phyloP scores from a whole-genome alignment of 2,113 vertebrate genomes.

The Crotalus tigris region DNA sequence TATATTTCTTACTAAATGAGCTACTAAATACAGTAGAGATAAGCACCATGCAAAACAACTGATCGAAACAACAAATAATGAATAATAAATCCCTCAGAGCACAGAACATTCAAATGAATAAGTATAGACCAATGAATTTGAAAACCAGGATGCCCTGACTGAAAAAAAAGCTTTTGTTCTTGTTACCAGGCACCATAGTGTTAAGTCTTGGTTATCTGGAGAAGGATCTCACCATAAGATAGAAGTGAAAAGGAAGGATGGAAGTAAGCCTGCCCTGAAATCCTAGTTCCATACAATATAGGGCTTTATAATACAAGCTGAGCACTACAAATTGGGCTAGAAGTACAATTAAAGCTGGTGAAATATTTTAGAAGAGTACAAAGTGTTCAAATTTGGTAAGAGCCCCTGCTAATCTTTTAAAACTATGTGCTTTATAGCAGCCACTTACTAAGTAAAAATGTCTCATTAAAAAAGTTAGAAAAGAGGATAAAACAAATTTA shows the following conservation, averaged over 20 bases:
- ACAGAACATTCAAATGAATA: not conserved
- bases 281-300: too few relatives aligned
- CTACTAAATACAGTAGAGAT: not conserved
- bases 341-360: not conserved
- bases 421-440: not conserved
- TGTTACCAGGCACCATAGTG: not conserved
- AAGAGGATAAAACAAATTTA: not conserved
- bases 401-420: not conserved
- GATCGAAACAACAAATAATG: not conserved
- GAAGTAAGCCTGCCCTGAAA: not conserved
- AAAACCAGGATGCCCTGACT: not conserved
- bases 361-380: not conserved
- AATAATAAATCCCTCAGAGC: not conserved
- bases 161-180: not conserved
- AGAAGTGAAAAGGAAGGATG: not conserved
- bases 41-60: not conserved
- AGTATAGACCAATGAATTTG: not conserved
- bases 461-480: not conserved
- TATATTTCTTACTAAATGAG: not conserved
- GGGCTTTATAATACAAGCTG: not conserved
- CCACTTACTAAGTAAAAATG: not conserved
- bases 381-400: not conserved
- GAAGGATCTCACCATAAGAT: not conserved
- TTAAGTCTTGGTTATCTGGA: too few relatives aligned
- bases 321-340: not conserved